Conservation (phyloP, 2,113 vertebrate genomes). For the Onychorhynchus coronatus region DNA sequence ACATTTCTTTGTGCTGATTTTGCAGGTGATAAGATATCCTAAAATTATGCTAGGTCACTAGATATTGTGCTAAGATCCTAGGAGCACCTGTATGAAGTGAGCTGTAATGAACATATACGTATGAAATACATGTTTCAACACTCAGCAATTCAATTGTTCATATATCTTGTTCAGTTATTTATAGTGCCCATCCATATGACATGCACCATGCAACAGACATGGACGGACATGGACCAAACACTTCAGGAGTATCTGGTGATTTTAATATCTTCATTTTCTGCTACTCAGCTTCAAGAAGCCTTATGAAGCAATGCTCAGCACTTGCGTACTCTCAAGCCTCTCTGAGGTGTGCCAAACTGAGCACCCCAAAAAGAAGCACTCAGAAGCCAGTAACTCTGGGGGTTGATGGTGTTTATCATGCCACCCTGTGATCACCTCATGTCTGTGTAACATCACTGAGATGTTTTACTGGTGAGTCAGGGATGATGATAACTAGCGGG, state of each 20-base stretch:
- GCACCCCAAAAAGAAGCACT: neutral
- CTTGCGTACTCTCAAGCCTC: neutral
- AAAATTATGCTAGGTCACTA: neutral
- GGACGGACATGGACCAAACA: neutral
- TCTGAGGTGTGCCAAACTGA: rapidly evolving
- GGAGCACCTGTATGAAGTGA: neutral
- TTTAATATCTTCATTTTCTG: neutral
- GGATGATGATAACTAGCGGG: neutral
- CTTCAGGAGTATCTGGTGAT: neutral
- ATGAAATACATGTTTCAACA: neutral
- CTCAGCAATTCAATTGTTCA: neutral
- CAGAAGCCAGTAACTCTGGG: neutral
- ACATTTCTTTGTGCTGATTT: neutral
- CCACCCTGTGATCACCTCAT: neutral
- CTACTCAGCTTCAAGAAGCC: neutral
- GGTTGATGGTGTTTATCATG: neutral
- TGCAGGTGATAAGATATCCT: neutral
- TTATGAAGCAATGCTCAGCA: neutral
- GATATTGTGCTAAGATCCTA: neutral
- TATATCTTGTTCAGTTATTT: neutral
- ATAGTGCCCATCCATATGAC: no score
- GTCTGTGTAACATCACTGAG: neutral
- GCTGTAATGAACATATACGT: neutral
- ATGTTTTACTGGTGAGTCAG: neutral
- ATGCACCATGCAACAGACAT: neutral